Conservation (phyloP, 2,888 invertebrate genomes). For the Meandrusa payeni region DNA sequence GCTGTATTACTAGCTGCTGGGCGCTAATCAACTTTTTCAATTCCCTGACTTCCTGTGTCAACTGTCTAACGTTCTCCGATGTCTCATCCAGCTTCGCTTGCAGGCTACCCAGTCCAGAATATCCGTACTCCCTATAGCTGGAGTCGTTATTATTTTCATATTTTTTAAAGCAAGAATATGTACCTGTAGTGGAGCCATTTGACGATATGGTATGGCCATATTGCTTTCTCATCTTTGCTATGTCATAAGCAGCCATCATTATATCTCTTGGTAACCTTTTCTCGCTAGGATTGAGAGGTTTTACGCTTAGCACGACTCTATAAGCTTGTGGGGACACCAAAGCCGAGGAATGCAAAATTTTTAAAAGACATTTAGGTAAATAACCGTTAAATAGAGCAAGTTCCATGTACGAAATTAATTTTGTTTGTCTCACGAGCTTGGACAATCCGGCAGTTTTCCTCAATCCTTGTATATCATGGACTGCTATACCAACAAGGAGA, state of each 20-base stretch:
- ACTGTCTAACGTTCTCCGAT: conserved; percentile 83
- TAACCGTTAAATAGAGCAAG: conserved; percentile 90
- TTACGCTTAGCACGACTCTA: conserved; percentile 89
- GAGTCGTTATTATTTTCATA: conserved; percentile 82
- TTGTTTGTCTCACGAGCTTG: conserved; percentile 91
- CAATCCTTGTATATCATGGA: conserved; percentile 92
- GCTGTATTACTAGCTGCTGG: conserved; percentile 75
- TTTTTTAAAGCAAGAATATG: conserved; percentile 83
- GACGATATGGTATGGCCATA: conserved; percentile 85
- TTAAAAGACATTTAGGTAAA: conserved; percentile 86
- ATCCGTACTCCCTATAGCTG: conserved; percentile 76
- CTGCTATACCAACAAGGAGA: conserved; percentile 91
- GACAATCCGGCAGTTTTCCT: conserved; percentile 92
- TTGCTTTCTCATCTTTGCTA: conserved; percentile 87
- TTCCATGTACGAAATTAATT: conserved; percentile 93
- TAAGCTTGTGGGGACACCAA: conserved; percentile 91
- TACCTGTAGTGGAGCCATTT: conserved; percentile 82
- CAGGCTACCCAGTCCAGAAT: conserved; percentile 79
- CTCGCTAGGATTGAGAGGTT: conserved; percentile 91
- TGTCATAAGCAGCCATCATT: conserved; percentile 89
- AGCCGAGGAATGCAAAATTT: conserved; percentile 88
- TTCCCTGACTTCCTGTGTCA: conserved; percentile 85
- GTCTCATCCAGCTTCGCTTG: conserved; percentile 85
- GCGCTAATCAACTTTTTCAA: conserved; percentile 80
- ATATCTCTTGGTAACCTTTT: conserved; percentile 90